phyloP scores from a whole-genome alignment of 2,113 vertebrate species.

The Callorhinus ursinus region DNA sequence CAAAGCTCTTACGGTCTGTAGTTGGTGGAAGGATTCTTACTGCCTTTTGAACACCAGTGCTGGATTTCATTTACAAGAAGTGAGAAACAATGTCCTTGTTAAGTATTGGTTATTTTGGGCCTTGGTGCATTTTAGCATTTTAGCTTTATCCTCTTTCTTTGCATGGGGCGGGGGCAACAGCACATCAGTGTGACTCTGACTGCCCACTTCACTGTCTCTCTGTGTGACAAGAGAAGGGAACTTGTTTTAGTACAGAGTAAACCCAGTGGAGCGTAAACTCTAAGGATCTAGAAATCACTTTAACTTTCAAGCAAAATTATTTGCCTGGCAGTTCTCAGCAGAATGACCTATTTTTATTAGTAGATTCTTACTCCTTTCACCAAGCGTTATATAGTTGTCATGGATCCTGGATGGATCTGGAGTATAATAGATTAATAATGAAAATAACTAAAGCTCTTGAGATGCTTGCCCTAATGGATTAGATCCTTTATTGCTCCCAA shows the following conservation, averaged over 20 bases:
- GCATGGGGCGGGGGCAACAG: not conserved
- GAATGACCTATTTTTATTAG: not conserved
- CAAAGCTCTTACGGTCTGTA: not conserved
- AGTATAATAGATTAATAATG: not conserved
- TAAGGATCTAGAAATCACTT: not conserved
- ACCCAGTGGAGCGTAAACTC: not conserved
- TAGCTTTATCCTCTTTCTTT: not conserved
- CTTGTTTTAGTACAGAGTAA: not conserved
- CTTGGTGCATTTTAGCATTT: not conserved
- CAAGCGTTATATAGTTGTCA: not conserved
- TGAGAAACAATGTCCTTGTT: not conserved
- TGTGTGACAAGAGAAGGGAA: not conserved
- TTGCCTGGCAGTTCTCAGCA: not conserved
- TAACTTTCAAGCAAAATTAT: not conserved
- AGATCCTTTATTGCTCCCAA: not conserved
- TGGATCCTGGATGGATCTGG: not conserved
- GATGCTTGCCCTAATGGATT: not conserved
- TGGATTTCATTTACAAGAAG: slow-evolving; percentile 9
- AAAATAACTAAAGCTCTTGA: slow-evolving; percentile 4
- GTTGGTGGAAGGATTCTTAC: not conserved
- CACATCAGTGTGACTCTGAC: not conserved
- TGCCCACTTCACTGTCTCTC: not conserved
- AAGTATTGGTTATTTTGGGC: not conserved
- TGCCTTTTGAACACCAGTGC: not conserved
- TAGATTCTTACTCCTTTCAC: not conserved